Evolutionary conservation across 1,140 invertebrate genomes (phyloP), one percentile per base, ranked within the genome.

Genomic region (Caerostris extrusa): DNA sequence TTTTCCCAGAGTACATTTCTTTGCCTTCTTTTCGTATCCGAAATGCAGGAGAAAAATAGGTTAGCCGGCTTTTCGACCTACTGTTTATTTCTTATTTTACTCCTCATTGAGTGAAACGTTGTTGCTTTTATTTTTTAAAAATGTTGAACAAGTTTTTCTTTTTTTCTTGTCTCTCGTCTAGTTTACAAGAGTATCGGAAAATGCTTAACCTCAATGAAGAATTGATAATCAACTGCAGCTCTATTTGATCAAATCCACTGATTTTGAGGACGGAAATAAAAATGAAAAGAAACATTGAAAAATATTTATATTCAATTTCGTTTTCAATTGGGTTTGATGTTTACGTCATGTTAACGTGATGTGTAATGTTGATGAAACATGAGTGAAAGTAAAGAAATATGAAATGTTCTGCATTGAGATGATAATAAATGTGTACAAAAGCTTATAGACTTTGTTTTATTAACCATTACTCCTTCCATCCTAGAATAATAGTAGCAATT

Each of bases 181-280:
- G 69, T 77, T 77, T 77, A 77, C 69, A 50, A 34, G 69, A 77
- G 19, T 53, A 77, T 77, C 69, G 69, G 69, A 77, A 77, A 77
- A 50, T 77, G 69, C 34, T 77, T 77, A 77, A 34, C 69, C 8
- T 10, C 69, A 34, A 12, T 50, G 10, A 34, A 0, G 34, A 34
- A 8, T 77, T 77, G 19, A 50, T 77, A 50, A 77, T 77, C 34
- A 77, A 77, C 1, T 10, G 3, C 10, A 10, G 69, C 3, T 34
- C 34, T 77, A 77, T 34, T 77, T 77, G 10, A 77, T 53, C 69
- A 77, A 53, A n/a, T n/a, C n/a, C n/a, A n/a, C n/a, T n/a, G 69
- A 77, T 53, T 50, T 64, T 64, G 14, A n/a, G 3, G n/a, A 64
- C 4, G 14, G 61, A n/a, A 64, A 17, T 1, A 64, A 64, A 6